Evolutionary conservation across 2,113 vertebrate genomes (phyloP).

Genomic region (Tichodroma muraria): DNA sequence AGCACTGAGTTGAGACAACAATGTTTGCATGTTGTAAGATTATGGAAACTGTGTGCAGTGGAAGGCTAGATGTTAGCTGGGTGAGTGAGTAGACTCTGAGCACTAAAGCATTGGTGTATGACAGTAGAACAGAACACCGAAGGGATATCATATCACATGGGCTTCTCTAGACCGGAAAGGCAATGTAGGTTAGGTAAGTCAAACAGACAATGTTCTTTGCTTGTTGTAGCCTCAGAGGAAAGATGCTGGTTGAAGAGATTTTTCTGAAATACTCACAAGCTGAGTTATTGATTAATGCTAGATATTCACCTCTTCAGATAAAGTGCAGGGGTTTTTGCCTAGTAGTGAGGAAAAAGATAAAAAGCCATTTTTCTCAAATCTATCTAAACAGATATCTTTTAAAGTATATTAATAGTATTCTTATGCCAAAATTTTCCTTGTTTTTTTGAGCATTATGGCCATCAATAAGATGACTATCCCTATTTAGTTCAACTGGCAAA

Average conservation of each 20-base stretch:
- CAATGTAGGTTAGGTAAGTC: not conserved
- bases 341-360: not conserved
- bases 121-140: not conserved
- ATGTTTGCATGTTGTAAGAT: not conserved
- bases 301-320: not conserved
- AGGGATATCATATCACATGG: not conserved
- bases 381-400: not conserved
- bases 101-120: not conserved
- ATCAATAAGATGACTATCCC: conserved; percentile 1
- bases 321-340: not conserved
- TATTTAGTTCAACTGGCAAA: conserved; percentile 60
- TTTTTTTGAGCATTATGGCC: not conserved
- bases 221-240: not conserved
- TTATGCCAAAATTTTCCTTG: not conserved
- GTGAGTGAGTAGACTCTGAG: not conserved
- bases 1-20: not conserved
- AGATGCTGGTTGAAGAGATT: not conserved
- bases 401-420: not conserved
- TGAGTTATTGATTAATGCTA: conserved; percentile 16
- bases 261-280: not conserved
- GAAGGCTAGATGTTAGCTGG: not conserved
- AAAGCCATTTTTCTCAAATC: not conserved
- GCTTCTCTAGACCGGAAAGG: not conserved
- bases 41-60: not conserved
- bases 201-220: not conserved